Conservation (phyloP, 2,113 vertebrate species). For the Connochaetes taurinus region DNA sequence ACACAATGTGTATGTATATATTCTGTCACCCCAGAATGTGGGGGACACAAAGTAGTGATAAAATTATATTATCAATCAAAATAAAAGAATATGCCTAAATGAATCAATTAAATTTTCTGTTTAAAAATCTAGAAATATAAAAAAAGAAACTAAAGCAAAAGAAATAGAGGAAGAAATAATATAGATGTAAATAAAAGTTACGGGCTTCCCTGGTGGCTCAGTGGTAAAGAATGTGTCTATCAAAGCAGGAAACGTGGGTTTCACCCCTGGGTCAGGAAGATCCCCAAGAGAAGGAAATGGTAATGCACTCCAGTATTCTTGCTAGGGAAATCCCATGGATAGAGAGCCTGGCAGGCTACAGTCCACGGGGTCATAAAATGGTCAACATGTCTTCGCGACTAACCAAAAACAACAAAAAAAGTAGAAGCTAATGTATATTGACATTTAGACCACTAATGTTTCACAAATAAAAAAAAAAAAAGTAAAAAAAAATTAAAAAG, state of each 20-base stretch:
- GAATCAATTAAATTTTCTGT: not conserved
- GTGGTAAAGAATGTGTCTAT: not conserved
- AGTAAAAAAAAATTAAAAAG: not conserved
- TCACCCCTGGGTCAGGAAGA: not conserved
- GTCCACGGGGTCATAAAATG: not conserved
- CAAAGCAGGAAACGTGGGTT: not conserved
- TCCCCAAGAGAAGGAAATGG: not conserved
- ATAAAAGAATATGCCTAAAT: not conserved
- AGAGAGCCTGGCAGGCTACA: not conserved
- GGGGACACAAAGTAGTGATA: not conserved
- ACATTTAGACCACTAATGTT: not conserved
- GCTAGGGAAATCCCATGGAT: not conserved
- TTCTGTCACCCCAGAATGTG: not conserved
- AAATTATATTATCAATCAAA: not conserved
- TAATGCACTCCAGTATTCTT: not conserved
- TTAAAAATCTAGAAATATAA: not conserved
- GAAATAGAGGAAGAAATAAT: not conserved
- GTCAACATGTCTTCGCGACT: not conserved
- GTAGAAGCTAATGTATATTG: not conserved
- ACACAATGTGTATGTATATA: not conserved
- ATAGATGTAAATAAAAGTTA: not conserved
- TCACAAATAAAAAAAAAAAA: not conserved
- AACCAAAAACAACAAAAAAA: not conserved
- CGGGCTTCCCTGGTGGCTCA: not conserved
- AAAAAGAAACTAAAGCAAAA: not conserved